Evolutionary conservation across 2,888 invertebrate genomes (phyloP).

Genomic region (Tipula unca): DNA sequence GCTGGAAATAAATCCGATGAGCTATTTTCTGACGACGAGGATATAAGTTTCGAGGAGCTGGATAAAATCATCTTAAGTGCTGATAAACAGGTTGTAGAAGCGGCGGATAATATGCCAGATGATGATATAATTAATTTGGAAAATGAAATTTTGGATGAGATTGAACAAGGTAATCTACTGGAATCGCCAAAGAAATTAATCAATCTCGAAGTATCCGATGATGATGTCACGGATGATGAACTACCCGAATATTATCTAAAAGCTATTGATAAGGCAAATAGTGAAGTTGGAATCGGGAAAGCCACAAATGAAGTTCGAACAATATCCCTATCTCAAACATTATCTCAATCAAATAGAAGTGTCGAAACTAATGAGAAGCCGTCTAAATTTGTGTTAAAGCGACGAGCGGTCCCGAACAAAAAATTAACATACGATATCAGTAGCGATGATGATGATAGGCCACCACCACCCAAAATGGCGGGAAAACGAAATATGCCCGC

Average conservation of each 20-base stretch:
- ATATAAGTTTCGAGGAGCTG: conserved; percentile 1
- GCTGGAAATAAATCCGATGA: conserved; percentile 21
- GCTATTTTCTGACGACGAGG: not conserved
- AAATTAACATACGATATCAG: not conserved
- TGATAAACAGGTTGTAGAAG: not conserved
- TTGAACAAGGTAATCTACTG: not conserved
- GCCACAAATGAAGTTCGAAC: not conserved
- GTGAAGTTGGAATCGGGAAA: not conserved
- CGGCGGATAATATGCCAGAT: not conserved
- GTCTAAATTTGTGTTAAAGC: not conserved
- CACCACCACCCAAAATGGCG: not conserved
- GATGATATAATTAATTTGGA: not conserved
- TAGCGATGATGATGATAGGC: not conserved
- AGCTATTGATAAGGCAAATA: not conserved
- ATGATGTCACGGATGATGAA: not conserved
- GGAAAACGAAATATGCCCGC: conserved; percentile 15
- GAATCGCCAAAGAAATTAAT: not conserved
- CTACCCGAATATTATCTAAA: not conserved
- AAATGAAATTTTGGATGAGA: conserved; percentile 14
- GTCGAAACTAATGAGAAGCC: too few species aligned
- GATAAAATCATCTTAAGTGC: not conserved
- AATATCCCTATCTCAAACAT: not conserved
- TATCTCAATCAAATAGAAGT: not conserved
- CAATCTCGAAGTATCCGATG: not conserved
- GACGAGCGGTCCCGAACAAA: not conserved